A percentile compares a stretch with the other conserved stretches of the same genome.
phyloP scores from a whole-genome alignment of 2,888 invertebrate genomes.

The Drosophila borborema region DNA sequence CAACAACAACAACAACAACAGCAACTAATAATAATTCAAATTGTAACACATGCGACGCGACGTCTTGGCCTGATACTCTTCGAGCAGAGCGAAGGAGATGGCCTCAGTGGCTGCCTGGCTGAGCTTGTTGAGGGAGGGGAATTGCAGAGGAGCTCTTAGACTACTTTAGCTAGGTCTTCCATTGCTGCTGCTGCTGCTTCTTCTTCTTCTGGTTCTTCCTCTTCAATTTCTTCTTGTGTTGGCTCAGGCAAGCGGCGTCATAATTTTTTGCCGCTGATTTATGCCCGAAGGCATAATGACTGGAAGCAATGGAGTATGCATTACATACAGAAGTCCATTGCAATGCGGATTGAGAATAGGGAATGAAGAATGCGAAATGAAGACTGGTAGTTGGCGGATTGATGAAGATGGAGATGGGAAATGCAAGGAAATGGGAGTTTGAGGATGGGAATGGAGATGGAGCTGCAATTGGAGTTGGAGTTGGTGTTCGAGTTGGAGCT shows the following conservation, averaged over 20 bases:
- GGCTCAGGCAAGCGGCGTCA: slow-evolving; percentile 37
- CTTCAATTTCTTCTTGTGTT: slow-evolving; percentile 1
- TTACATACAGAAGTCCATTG: slow-evolving; percentile 50
- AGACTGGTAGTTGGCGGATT: slow-evolving; percentile 13
- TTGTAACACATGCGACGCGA: slow-evolving; percentile 74
- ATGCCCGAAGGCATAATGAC: slow-evolving; percentile 70
- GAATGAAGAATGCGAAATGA: slow-evolving; percentile 34
- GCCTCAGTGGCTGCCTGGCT: slow-evolving; percentile 3
- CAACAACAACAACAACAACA: slow-evolving; percentile 26
- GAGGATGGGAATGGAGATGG: background rate
- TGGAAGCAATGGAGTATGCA: slow-evolving; percentile 75
- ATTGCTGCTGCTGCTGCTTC: background rate
- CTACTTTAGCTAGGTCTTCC: slow-evolving; percentile 3
- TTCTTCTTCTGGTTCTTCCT: background rate
- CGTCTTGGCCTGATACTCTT: slow-evolving; percentile 31
- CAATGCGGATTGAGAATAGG: slow-evolving; percentile 33
- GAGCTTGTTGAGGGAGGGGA: slow-evolving; percentile 10
- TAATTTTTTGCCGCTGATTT: slow-evolving; percentile 65
- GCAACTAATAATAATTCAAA: slow-evolving; percentile 71
- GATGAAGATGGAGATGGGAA: slow-evolving; percentile 4
- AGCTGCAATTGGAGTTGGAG: background rate
- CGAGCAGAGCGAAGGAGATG: slow-evolving; percentile 23
- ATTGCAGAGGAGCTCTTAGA: slow-evolving; percentile 22
- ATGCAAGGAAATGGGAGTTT: background rate
- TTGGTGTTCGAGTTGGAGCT: background rate